phyloP scores from a whole-genome alignment of 2,113 vertebrate genomes.

The Sapayoa aenigma region DNA sequence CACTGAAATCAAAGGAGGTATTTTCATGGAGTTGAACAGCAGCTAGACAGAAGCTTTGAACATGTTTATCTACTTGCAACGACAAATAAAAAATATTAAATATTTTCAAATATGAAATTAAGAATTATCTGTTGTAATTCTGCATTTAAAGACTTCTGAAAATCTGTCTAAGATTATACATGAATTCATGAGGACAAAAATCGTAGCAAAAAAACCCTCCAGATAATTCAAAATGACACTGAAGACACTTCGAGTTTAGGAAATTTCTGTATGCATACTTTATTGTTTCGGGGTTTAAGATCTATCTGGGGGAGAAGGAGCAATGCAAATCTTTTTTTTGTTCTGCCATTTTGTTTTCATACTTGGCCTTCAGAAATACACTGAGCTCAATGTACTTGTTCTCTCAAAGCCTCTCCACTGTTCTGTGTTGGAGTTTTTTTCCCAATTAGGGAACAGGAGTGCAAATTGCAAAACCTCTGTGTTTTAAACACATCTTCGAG shows the following conservation, averaged over 20 bases:
- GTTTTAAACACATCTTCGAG: not conserved
- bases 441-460: not conserved
- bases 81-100: not conserved
- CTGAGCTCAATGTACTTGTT: not conserved
- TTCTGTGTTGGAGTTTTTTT: accelerated
- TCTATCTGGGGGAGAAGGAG: no score
- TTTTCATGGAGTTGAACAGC: not conserved
- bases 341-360: not conserved
- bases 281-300: not conserved
- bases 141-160: not conserved
- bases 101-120: not conserved
- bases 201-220: no score
- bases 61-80: not conserved
- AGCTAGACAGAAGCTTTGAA: not conserved
- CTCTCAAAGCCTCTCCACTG: not conserved
- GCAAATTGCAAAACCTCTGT: not conserved
- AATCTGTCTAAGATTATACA: not conserved
- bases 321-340: not conserved
- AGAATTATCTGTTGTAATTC: not conserved
- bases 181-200: not conserved
- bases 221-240: not conserved
- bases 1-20: not conserved
- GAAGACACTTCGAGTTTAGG: not conserved
- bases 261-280: not conserved
- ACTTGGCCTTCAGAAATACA: not conserved